phyloP scores from a whole-genome alignment of 1,140 invertebrate species.

The Drosophila pachea region DNA sequence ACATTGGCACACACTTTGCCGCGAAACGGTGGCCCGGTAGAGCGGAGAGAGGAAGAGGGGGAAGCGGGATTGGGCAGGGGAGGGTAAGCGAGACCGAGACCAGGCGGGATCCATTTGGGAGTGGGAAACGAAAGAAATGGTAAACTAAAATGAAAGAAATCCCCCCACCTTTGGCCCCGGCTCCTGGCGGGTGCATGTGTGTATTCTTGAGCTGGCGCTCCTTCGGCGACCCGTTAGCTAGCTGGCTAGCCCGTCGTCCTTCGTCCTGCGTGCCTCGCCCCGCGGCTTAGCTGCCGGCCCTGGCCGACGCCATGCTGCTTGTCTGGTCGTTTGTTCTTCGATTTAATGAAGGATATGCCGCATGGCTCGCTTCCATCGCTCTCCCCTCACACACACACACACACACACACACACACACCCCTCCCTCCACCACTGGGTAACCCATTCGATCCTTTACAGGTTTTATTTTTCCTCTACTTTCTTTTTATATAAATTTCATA shows the following conservation, averaged over 20 bases:
- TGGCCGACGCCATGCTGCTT: slow-evolving; percentile 54
- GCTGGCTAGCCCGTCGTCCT: slow-evolving; percentile 8
- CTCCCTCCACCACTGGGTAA: not conserved
- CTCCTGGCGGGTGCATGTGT: slow-evolving; percentile 3
- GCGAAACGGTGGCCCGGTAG: slow-evolving; percentile 4
- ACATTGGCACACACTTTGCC: slow-evolving; percentile 57
- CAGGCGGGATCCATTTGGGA: not conserved
- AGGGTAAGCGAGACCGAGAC: slow-evolving; percentile 21
- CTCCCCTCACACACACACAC: slow-evolving; percentile 38
- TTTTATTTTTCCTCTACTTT: slow-evolving; percentile 31
- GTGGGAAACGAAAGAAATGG: slow-evolving; percentile 57
- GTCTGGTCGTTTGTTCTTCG: slow-evolving; percentile 76
- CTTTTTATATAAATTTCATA: slow-evolving; percentile 67
- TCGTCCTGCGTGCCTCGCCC: slow-evolving; percentile 4
- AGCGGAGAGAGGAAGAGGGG: not conserved
- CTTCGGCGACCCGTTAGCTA: slow-evolving; percentile 26
- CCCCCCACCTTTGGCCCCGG: slow-evolving; percentile 17
- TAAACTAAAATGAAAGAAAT: slow-evolving; percentile 78
- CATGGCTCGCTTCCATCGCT: slow-evolving; percentile 62
- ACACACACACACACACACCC: not conserved
- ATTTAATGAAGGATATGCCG: slow-evolving; percentile 77
- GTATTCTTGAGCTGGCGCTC: slow-evolving; percentile 8
- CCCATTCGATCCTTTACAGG: slow-evolving; percentile 24
- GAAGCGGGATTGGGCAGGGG: not conserved
- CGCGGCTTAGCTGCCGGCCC: slow-evolving; percentile 36